These are phyloP conservation scores for Drosophila mettleri DNA, from an alignment of 2,888 invertebrate genomes.

Conservation along the genomic window DNA sequence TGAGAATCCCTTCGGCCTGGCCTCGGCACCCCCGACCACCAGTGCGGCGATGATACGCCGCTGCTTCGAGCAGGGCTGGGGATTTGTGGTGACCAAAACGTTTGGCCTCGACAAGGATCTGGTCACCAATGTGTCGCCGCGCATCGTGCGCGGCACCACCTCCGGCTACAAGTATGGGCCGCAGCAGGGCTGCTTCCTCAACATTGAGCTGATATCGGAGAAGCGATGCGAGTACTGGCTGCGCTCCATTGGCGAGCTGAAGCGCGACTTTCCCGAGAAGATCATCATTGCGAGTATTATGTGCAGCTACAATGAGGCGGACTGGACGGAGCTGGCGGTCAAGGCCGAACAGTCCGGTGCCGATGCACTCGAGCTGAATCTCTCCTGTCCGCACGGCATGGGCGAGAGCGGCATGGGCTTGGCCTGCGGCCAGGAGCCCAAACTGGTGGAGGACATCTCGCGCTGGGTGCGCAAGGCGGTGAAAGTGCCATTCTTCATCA, in stretches of 20 bases:
- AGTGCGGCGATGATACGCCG: constrained; percentile 97
- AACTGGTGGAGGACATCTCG: constrained; percentile 94
- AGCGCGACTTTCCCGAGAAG: constrained; percentile 95
- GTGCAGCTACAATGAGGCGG: constrained; percentile 94
- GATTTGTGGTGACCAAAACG: constrained; percentile 98
- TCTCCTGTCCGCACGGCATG: constrained; percentile 99
- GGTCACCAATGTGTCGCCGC: constrained; percentile 98
- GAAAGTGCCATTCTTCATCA: constrained; percentile 98
- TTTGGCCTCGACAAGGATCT: constrained; percentile 97
- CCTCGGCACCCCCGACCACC: constrained; percentile 98
- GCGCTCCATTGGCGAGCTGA: constrained; percentile 93
- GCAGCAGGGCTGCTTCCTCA: constrained; percentile 97
- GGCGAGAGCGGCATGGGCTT: constrained; percentile 99
- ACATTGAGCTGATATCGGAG: constrained; percentile 99
- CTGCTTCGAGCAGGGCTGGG: constrained; percentile 98
- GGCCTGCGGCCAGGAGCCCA: constrained; percentile 98
- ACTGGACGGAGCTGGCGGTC: constrained; percentile 94
- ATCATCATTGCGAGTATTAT: constrained; percentile 98
- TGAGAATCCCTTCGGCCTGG: constrained; percentile 98
- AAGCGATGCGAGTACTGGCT: constrained; percentile 98
- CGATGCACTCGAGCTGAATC: constrained; percentile 97
- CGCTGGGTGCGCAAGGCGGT: constrained; percentile 94
- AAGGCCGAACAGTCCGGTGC: constrained; percentile 93
- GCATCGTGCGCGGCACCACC: constrained; percentile 97
- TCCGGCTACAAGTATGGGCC: constrained; percentile 97